These are phyloP conservation scores for Pogona vitticeps DNA, from an alignment of 2,113 vertebrate genomes.

Conservation along the genomic window DNA sequence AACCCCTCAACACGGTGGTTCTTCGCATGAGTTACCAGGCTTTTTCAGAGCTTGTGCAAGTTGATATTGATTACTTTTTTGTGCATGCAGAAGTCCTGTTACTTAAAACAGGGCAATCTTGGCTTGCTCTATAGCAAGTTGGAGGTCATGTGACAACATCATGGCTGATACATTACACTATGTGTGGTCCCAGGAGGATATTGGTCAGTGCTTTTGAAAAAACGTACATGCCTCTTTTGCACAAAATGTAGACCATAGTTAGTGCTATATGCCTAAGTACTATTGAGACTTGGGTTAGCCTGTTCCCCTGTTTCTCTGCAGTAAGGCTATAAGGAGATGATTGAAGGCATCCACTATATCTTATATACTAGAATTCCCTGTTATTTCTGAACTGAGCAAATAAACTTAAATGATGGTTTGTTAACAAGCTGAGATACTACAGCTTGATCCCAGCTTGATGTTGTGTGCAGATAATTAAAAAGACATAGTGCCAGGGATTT, in stretches of 20 bases:
- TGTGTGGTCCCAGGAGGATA: too few relatives aligned
- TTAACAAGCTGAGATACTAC: background rate
- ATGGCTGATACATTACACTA: too few relatives aligned
- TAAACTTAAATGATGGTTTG: background rate
- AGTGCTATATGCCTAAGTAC: background rate
- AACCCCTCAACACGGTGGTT: too few relatives aligned
- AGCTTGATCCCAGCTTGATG: background rate
- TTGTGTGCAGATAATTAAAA: background rate
- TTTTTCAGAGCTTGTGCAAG: too few relatives aligned
- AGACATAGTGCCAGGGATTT: too few relatives aligned
- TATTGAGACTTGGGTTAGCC: background rate
- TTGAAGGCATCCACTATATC: background rate
- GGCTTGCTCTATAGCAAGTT: too few relatives aligned
- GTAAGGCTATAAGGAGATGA: background rate
- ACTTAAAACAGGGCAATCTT: too few relatives aligned
- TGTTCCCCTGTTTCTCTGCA: background rate
- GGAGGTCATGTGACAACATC: too few relatives aligned
- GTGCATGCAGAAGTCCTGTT: too few relatives aligned
- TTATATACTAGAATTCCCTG: background rate
- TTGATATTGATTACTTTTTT: too few relatives aligned
- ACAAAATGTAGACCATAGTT: background rate
- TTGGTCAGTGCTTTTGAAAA: background rate
- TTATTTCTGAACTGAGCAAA: background rate
- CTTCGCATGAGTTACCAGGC: too few relatives aligned
- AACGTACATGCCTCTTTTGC: background rate